Percentiles rank a stretch among this genome's conserved stretches.
These are phyloP conservation scores for Zaprionus davidi DNA, from an alignment of 1,140 invertebrate species.

Conservation along the genomic window DNA sequence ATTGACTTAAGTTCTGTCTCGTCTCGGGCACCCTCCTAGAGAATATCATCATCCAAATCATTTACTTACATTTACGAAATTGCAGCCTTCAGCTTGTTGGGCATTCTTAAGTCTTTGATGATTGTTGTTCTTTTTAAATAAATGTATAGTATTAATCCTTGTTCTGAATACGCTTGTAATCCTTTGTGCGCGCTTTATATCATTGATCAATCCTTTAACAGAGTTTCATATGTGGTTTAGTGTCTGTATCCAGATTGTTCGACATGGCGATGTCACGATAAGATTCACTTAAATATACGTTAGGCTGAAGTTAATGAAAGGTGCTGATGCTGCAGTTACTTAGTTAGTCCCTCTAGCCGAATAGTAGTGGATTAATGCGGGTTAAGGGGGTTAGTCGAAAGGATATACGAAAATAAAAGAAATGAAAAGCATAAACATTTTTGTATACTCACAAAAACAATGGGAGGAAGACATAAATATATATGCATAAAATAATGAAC, in stretches of 20 bases:
- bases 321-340: not conserved
- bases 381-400: not conserved
- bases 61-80: slow-evolving; percentile 76
- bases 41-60: slow-evolving; percentile 26
- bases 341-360: slow-evolving; percentile 3
- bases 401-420: slow-evolving; percentile 7
- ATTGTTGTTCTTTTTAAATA: slow-evolving; percentile 15
- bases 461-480: slow-evolving; percentile 78
- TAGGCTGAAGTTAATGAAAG: slow-evolving; percentile 5
- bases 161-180: slow-evolving; percentile 29
- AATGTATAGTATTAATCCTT: slow-evolving; percentile 19
- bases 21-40: slow-evolving; percentile 45
- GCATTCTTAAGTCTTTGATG: slow-evolving; percentile 40
- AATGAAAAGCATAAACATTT: slow-evolving; percentile 66
- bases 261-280: slow-evolving; percentile 1
- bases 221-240: slow-evolving; percentile 38
- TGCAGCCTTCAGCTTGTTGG: slow-evolving; percentile 51
- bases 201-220: slow-evolving; percentile 48
- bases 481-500: slow-evolving; percentile 74
- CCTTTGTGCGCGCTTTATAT: slow-evolving; percentile 13
- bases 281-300: slow-evolving; percentile 1
- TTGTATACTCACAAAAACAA: slow-evolving; percentile 82
- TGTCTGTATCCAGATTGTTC: slow-evolving; percentile 31
- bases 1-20: slow-evolving; percentile 61
- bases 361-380: no score